These are phyloP conservation scores for Phlogophora meticulosa DNA, from an alignment of 2,888 invertebrate genomes.

Conservation along the genomic window DNA sequence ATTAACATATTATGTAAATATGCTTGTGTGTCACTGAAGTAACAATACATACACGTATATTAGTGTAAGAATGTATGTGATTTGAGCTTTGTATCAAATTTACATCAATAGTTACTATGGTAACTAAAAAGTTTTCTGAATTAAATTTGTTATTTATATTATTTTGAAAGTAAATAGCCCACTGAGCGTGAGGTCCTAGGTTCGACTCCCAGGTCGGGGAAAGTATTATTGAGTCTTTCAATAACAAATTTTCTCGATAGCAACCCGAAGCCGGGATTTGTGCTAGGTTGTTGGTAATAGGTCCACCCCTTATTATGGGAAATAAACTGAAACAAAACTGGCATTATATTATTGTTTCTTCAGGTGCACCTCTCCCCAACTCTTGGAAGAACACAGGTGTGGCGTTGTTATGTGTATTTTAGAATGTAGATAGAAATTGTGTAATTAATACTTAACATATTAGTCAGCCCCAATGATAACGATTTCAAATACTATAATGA, in stretches of 20 bases:
- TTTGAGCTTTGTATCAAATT: not conserved
- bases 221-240: too few species aligned
- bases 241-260: too few species aligned
- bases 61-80: not conserved
- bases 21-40: slow-evolving; percentile 1
- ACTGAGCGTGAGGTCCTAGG: too few species aligned
- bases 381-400: too few species aligned
- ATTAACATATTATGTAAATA: slow-evolving; percentile 40
- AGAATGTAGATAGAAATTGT: not conserved
- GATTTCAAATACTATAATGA: not conserved
- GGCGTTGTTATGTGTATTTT: not conserved
- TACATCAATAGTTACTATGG: not conserved
- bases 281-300: too few species aligned
- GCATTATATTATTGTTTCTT: too few species aligned
- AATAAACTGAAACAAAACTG: too few species aligned
- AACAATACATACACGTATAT: not conserved
- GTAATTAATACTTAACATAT: not conserved
- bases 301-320: too few species aligned
- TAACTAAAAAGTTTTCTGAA: not conserved
- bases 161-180: too few species aligned
- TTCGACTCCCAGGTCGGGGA: too few species aligned
- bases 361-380: too few species aligned
- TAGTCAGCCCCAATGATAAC: not conserved
- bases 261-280: too few species aligned
- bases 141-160: slow-evolving; percentile 11